Percentiles rank a stretch among this genome's conserved stretches.
Evolutionary conservation across 2,888 invertebrate species (phyloP).

Genomic region (Mythimna lalbum): DNA sequence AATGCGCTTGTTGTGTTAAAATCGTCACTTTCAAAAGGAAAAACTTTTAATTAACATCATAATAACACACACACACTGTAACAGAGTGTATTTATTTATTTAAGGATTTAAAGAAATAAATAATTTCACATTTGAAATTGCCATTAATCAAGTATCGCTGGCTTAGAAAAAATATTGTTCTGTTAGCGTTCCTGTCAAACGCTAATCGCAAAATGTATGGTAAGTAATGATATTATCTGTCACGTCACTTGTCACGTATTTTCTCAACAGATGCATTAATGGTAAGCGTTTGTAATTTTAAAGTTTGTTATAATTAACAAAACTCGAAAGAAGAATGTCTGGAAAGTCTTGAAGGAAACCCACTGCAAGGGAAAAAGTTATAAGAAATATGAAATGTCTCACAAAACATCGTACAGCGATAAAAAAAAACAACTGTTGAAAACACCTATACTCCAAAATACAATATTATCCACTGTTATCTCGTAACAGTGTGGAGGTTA

Average conservation of each 20-base stretch:
- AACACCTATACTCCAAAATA: constrained; percentile 27
- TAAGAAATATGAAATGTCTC: neutral
- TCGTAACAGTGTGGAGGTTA: constrained; percentile 42
- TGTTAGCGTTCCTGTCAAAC: too few species aligned
- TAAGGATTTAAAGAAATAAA: too few species aligned
- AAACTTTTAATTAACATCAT: neutral
- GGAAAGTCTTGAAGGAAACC: too few species aligned
- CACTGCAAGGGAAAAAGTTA: neutral
- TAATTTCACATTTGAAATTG: too few species aligned
- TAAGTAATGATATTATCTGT: too few species aligned
- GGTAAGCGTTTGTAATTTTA: neutral
- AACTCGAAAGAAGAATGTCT: too few species aligned
- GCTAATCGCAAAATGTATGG: too few species aligned
- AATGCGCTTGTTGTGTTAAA: constrained; percentile 3
- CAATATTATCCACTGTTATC: constrained; percentile 41
- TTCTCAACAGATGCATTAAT: neutral
- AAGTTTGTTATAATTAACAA: too few species aligned
- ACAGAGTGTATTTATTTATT: too few species aligned
- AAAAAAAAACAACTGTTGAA: constrained; percentile 12
- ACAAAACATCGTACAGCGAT: neutral
- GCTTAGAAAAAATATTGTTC: neutral
- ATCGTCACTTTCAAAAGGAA: neutral
- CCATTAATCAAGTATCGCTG: neutral
- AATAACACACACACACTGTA: too few species aligned
- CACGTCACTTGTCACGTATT: too few species aligned